Percentiles rank a stretch among this genome's conserved stretches.
These are phyloP conservation scores for Archips xylosteana DNA, from an alignment of 2,888 invertebrate species.

Conservation along the genomic window DNA sequence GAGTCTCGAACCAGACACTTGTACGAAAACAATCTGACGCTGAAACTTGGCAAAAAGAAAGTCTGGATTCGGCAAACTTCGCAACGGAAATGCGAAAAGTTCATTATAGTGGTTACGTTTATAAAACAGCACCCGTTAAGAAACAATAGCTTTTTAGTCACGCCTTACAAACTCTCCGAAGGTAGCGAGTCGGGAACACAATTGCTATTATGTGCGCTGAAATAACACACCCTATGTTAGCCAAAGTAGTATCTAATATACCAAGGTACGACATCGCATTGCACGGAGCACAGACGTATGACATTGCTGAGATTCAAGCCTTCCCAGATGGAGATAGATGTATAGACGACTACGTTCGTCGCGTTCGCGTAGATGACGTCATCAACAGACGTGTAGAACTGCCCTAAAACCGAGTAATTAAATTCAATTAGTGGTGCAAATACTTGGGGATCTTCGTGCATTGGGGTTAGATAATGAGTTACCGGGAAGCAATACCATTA, in stretches of 20 bases:
- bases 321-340: not conserved
- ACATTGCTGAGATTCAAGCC: slow-evolving; percentile 34
- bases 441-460: slow-evolving; percentile 29
- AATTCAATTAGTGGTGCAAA: slow-evolving; percentile 41
- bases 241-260: slow-evolving; percentile 27
- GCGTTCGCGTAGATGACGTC: slow-evolving; percentile 29
- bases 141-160: slow-evolving; percentile 57
- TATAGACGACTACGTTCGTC: slow-evolving; percentile 1
- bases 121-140: slow-evolving; percentile 41
- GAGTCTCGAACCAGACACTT: slow-evolving; percentile 17
- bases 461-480: slow-evolving; percentile 37
- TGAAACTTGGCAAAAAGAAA: slow-evolving; percentile 28
- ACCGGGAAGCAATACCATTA: slow-evolving; percentile 28
- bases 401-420: slow-evolving; percentile 36
- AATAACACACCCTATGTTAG: slow-evolving; percentile 27
- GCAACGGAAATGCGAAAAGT: slow-evolving; percentile 19
- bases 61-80: slow-evolving; percentile 27
- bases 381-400: slow-evolving; percentile 14
- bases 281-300: slow-evolving; percentile 19
- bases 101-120: slow-evolving; percentile 32
- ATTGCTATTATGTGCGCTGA: slow-evolving; percentile 31
- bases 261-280: slow-evolving; percentile 15
- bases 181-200: slow-evolving; percentile 29
- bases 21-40: slow-evolving; percentile 7
- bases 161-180: slow-evolving; percentile 50